phyloP scores from a whole-genome alignment of 2,888 invertebrate genomes.

The Monopis laevigella region DNA sequence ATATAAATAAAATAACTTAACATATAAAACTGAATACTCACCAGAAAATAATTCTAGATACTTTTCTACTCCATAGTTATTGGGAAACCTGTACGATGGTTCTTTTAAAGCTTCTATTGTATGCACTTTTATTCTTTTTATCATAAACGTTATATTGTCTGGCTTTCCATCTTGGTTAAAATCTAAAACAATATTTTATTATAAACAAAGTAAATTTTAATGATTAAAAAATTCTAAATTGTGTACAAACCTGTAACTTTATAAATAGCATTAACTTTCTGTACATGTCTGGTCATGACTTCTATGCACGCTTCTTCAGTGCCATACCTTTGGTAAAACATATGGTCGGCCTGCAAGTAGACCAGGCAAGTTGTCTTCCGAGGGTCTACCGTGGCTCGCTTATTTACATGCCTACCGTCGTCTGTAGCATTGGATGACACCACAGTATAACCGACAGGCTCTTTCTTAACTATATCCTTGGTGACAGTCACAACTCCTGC shows the following conservation, averaged over 20 bases:
- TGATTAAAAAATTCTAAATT: not conserved
- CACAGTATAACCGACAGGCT: constrained; percentile 57
- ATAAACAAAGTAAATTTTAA: too few species aligned
- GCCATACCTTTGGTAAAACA: constrained; percentile 94
- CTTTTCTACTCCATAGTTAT: constrained; percentile 98
- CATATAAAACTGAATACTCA: constrained; percentile 30
- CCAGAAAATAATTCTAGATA: constrained; percentile 97
- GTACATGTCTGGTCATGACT: constrained; percentile 94
- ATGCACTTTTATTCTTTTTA: constrained; percentile 94
- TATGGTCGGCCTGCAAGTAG: constrained; percentile 95
- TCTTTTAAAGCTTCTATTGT: constrained; percentile 86
- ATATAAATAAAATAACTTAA: not conserved
- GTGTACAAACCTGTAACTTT: constrained; percentile 76
- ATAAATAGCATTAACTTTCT: constrained; percentile 90
- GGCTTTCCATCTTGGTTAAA: constrained; percentile 92
- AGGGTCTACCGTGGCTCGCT: constrained; percentile 79
- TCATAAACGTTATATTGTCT: constrained; percentile 95
- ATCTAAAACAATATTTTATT: too few species aligned
- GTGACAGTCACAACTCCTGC: constrained; percentile 71
- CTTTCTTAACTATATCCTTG: constrained; percentile 71
- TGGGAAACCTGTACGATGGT: constrained; percentile 88
- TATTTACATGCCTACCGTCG: constrained; percentile 70
- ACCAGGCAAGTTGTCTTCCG: constrained; percentile 94
- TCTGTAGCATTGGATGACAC: constrained; percentile 53
- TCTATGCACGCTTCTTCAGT: constrained; percentile 95